Percentiles rank a stretch among this genome's conserved stretches.
phyloP scores from a whole-genome alignment of 2,797 vertebrate genomes.

The Tamandua tetradactyla region DNA sequence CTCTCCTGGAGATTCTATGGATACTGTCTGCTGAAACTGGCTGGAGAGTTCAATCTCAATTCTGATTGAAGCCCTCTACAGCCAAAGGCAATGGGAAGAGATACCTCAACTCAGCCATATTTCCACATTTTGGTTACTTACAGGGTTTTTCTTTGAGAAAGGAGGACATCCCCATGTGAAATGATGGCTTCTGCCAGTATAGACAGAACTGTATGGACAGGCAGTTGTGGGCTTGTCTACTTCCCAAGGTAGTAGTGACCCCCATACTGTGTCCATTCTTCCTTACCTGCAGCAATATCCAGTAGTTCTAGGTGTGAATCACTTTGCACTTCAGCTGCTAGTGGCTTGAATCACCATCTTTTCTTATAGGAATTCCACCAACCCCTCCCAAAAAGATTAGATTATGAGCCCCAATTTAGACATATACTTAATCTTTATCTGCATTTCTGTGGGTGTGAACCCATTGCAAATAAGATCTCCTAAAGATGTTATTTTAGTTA shows the following conservation, averaged over 20 bases:
- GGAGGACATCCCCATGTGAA: background rate
- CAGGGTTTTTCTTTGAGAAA: background rate
- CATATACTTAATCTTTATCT: too few relatives aligned
- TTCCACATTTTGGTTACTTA: background rate
- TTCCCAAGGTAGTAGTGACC: too few relatives aligned
- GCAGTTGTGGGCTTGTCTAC: too few relatives aligned
- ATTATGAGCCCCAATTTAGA: too few relatives aligned
- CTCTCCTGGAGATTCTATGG: background rate
- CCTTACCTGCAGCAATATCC: too few relatives aligned
- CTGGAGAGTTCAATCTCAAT: background rate
- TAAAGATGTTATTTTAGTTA: too few relatives aligned
- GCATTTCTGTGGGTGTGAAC: too few relatives aligned
- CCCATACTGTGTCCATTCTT: background rate
- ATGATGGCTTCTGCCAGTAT: fast-evolving
- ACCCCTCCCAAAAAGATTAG: too few relatives aligned
- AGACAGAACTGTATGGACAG: background rate
- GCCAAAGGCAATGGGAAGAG: background rate
- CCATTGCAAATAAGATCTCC: too few relatives aligned
- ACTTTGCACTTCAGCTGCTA: too few relatives aligned
- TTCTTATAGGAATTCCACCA: background rate
- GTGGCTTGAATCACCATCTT: background rate
- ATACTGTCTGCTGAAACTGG: background rate
- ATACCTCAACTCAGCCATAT: background rate
- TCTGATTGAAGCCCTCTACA: background rate
- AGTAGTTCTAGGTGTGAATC: too few relatives aligned